Conservation (phyloP, 2,888 invertebrate species). For the Acanthosepion esculentum region DNA sequence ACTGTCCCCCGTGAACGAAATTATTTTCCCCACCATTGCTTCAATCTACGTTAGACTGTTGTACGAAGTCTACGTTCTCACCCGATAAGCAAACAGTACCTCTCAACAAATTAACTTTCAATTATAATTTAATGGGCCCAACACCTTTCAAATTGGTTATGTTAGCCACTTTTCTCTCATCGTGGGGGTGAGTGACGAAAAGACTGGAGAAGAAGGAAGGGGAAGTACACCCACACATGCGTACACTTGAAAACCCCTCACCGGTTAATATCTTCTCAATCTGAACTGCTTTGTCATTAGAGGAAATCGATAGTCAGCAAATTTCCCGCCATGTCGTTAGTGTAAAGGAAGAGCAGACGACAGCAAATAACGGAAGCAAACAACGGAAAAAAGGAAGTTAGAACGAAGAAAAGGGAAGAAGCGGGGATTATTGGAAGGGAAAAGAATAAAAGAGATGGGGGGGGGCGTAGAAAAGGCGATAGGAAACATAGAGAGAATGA, state of each 20-base stretch:
- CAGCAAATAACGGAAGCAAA: background rate
- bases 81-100: background rate
- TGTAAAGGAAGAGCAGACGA: slow-evolving; percentile 21
- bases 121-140: background rate
- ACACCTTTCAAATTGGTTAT: background rate
- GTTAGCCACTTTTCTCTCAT: background rate
- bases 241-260: background rate
- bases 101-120: background rate
- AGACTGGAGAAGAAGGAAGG: background rate
- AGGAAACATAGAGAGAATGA: background rate
- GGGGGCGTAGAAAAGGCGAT: background rate
- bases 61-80: background rate
- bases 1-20: no score
- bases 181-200: background rate
- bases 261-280: background rate
- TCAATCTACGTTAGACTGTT: no score
- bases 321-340: slow-evolving; percentile 33
- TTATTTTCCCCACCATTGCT: no score
- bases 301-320: background rate
- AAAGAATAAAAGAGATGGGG: background rate
- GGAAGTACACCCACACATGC: background rate
- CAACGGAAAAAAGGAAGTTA: background rate
- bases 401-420: background rate
- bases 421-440: background rate
- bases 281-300: slow-evolving; percentile 16